These are phyloP conservation scores for Rhea pennata DNA, from an alignment of 2,113 vertebrate genomes.

Conservation along the genomic window DNA sequence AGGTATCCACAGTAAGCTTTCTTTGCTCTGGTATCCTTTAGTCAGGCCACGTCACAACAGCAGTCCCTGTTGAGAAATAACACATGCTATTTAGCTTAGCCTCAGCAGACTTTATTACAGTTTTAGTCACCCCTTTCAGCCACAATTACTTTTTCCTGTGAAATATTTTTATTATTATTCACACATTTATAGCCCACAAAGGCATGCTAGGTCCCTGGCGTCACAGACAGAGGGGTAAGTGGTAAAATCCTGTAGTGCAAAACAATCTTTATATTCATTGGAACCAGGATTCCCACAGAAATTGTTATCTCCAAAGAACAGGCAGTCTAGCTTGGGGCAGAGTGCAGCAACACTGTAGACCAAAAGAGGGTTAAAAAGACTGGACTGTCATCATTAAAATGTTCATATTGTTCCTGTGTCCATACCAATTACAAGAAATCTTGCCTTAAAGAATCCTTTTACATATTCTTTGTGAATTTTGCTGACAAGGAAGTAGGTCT, in stretches of 20 bases:
- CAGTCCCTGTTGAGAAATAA: neutral
- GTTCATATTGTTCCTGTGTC: neutral
- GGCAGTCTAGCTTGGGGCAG: neutral
- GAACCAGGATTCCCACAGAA: neutral
- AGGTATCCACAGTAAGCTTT: neutral
- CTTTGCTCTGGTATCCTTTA: neutral
- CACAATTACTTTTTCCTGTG: neutral
- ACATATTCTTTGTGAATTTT: neutral
- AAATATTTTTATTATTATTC: neutral
- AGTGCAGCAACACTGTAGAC: neutral
- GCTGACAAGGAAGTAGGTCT: neutral
- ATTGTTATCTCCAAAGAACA: neutral
- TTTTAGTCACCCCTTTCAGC: neutral
- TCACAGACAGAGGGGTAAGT: neutral
- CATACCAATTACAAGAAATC: neutral
- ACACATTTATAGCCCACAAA: neutral
- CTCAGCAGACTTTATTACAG: neutral
- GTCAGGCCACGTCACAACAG: rapidly evolving
- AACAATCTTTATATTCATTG: neutral
- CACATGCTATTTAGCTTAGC: neutral
- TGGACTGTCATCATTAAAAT: neutral
- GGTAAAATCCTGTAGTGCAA: neutral
- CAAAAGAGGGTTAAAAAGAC: neutral
- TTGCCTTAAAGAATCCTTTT: neutral
- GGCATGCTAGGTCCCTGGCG: neutral